Evolutionary conservation across 2,888 invertebrate genomes (phyloP), one percentile per base, ranked within the genome.

Genomic region (Suillia variegata): DNA sequence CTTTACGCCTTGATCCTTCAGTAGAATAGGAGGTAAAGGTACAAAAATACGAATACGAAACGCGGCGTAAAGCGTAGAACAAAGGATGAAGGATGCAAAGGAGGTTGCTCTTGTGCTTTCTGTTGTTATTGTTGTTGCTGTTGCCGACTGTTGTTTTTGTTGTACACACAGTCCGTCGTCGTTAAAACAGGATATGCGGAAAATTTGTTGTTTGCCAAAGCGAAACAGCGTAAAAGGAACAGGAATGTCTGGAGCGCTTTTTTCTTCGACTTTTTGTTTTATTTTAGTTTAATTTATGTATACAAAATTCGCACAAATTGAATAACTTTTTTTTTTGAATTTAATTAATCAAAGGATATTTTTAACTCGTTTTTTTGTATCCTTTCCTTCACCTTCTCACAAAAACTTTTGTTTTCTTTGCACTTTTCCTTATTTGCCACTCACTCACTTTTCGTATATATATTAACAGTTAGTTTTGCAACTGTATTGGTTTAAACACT

Each of bases 41-140:
- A 75, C 75, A 72, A 76, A 73, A 71, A 76, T 76, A 75, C 65
- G 70, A 67, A n/a, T n/a, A n/a, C n/a, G n/a, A n/a, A n/a, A n/a
- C n/a, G n/a, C n/a, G n/a, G n/a, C 62, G 58, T 62, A 66, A 58
- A 52, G 59, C 26, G 64, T 63, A 63, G 70, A 71, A 74, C 74
- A 75, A 73, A 64, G 58, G n/a, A 56, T 20, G 34, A 50, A n/a
- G 48, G 18, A 24, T 17, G 18, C 45, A 33, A 57, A 50, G 48
- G 50, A 34, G 52, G 49, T 34, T 49, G 31, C 17, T 33, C 33
- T 31, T 38, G 22, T 51, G 51, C 31, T 22, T 31, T 21, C 49
- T 56, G 53, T 58, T 38, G 45, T 33, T 50, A 34, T 53, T n/a
- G 51, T 22, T 47, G 38, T 24, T 45, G 26, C n/a, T 24, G 10